Evolutionary conservation across 2,797 vertebrate genomes (phyloP).

Genomic region (Lutjanus campechanus): DNA sequence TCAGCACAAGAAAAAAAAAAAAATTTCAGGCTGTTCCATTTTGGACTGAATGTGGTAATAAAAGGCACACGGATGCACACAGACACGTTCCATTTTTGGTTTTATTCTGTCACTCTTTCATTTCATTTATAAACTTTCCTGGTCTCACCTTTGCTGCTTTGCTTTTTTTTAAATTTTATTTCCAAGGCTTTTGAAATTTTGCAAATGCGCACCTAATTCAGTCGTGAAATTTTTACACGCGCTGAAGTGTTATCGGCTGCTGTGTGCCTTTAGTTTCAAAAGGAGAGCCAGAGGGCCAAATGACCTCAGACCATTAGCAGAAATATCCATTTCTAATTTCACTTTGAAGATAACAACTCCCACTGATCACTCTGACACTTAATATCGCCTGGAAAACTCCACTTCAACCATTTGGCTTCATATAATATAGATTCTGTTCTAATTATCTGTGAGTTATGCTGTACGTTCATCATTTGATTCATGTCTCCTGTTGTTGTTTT

Average conservation of each 20-base stretch:
- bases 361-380: conserved; percentile 44
- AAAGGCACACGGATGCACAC: background rate
- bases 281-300: conserved; percentile 25
- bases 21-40: background rate
- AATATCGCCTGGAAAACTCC: conserved; percentile 7
- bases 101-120: conserved; percentile 10
- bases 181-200: conserved; percentile 14
- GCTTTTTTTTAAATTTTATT: conserved; percentile 12
- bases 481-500: conserved; percentile 26
- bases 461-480: conserved; percentile 25
- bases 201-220: background rate
- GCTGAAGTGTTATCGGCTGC: conserved; percentile 23
- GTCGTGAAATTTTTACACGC: background rate
- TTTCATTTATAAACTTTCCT: conserved; percentile 10
- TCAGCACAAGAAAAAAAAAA: background rate
- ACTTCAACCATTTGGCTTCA: conserved; percentile 11
- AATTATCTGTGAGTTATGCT: conserved; percentile 20
- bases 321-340: conserved; percentile 43
- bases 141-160: background rate
- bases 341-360: conserved; percentile 33
- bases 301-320: conserved; percentile 43
- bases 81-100: background rate
- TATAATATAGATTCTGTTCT: conserved; percentile 22
- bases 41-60: background rate
- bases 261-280: conserved; percentile 11